phyloP scores from a whole-genome alignment of 2,888 invertebrate genomes.

The Diaprepes abbreviatus region DNA sequence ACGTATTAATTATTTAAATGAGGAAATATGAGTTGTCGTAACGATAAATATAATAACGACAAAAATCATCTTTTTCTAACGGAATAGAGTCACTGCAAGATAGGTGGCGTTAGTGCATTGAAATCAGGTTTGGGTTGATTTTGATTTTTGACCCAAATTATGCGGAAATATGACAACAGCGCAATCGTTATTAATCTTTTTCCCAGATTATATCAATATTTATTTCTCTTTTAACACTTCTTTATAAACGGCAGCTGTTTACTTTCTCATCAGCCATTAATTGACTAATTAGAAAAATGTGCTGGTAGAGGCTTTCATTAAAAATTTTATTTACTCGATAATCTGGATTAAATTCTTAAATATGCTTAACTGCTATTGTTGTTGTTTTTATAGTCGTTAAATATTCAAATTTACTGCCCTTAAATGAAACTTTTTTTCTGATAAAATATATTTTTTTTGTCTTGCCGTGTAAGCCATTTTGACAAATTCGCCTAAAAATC shows the following conservation, averaged over 20 bases:
- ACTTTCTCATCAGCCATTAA: conserved; percentile 59
- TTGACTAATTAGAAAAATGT: conserved; percentile 59
- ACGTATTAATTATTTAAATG: background rate
- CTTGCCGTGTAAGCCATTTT: conserved; percentile 18
- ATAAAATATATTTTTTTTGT: background rate
- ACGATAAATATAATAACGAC: too few relatives aligned
- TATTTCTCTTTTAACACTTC: conserved; percentile 54
- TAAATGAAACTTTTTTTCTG: too few relatives aligned
- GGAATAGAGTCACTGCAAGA: too few relatives aligned
- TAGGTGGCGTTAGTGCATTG: too few relatives aligned
- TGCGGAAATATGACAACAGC: conserved; percentile 15
- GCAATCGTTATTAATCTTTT: conserved; percentile 20
- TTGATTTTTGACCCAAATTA: too few relatives aligned
- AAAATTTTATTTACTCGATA: conserved; percentile 24
- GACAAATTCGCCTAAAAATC: conserved; percentile 53
- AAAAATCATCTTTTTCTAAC: too few relatives aligned
- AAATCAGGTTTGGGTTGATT: too few relatives aligned
- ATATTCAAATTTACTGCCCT: too few relatives aligned
- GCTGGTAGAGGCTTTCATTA: conserved; percentile 31
- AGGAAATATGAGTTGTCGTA: background rate
- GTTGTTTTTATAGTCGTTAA: too few relatives aligned
- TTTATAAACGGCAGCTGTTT: conserved; percentile 55
- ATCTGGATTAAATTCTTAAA: background rate
- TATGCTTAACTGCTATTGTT: too few relatives aligned
- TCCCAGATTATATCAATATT: conserved; percentile 57